phyloP scores from a whole-genome alignment of 23 tunicate genomes.

The Aplidium turbinatum region DNA sequence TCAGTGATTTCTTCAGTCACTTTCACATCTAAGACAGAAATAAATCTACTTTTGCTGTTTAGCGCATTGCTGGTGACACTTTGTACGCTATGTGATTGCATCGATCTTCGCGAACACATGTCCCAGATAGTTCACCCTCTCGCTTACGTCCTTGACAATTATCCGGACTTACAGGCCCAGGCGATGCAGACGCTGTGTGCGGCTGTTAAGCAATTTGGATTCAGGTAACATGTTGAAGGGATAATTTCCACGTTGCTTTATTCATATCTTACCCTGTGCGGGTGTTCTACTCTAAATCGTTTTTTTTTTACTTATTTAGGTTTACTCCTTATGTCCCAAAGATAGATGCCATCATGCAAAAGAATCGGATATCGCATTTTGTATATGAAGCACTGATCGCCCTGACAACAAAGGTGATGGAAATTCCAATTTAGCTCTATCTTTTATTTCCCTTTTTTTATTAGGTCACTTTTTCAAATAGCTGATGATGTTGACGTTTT shows the following conservation, averaged over 20 bases:
- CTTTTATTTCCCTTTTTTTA: not conserved
- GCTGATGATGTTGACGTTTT: not conserved
- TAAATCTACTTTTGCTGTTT: conserved; percentile 5
- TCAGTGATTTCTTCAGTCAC: too few species aligned
- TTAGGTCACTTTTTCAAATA: not conserved
- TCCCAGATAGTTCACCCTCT: conserved; percentile 74
- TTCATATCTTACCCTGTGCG: too few species aligned
- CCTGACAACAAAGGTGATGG: conserved; percentile 59
- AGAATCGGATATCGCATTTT: conserved; percentile 56
- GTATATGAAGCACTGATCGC: conserved; percentile 61
- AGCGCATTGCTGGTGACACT: conserved; percentile 70
- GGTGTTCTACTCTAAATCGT: too few species aligned
- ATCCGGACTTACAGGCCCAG: conserved; percentile 56
- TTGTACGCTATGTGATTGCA: conserved; percentile 59
- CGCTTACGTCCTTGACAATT: conserved; percentile 42
- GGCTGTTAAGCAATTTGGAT: conserved; percentile 69
- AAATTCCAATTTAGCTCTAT: too few species aligned
- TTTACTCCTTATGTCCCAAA: conserved; percentile 56
- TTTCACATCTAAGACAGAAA: not conserved
- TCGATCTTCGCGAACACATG: conserved; percentile 85
- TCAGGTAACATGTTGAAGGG: too few species aligned
- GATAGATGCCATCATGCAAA: conserved; percentile 53
- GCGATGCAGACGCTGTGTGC: conserved; percentile 58
- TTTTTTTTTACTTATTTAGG: conserved; percentile 40
- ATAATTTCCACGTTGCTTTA: too few species aligned